These are phyloP conservation scores for Asteroscopus sphinx DNA, from an alignment of 2,888 invertebrate genomes.

Conservation along the genomic window DNA sequence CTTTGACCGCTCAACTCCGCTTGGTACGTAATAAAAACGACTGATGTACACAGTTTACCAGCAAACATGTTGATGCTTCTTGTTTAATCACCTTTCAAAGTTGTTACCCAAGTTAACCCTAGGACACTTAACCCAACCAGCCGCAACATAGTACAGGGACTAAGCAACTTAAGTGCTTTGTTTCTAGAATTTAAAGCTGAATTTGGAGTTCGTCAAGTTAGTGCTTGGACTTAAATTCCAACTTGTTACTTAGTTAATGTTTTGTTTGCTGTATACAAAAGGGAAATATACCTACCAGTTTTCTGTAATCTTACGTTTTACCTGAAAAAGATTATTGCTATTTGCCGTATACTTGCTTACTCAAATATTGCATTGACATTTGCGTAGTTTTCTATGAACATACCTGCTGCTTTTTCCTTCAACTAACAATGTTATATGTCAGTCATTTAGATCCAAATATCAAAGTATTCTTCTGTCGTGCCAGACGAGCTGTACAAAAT, in stretches of 20 bases:
- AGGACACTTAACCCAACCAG: slow-evolving; percentile 52
- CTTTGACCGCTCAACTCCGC: slow-evolving; percentile 37
- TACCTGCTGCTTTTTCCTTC: too few relatives aligned
- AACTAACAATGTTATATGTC: too few relatives aligned
- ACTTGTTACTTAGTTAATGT: slow-evolving; percentile 30
- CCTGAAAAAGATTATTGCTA: too few relatives aligned
- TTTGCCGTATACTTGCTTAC: too few relatives aligned
- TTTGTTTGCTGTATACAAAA: background rate
- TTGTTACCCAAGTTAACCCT: slow-evolving; percentile 46
- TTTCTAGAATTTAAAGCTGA: slow-evolving; percentile 56
- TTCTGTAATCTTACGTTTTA: background rate
- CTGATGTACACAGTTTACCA: slow-evolving; percentile 45
- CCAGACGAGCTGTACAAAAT: too few relatives aligned
- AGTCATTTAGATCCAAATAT: too few relatives aligned
- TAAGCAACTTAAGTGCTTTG: slow-evolving; percentile 54
- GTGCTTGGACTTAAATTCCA: too few relatives aligned
- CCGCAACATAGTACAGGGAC: slow-evolving; percentile 54
- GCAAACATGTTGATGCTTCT: slow-evolving; percentile 56
- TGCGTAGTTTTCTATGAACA: too few relatives aligned
- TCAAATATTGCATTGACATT: too few relatives aligned
- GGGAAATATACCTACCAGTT: background rate
- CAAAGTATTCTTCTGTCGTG: too few relatives aligned
- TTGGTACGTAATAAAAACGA: slow-evolving; percentile 52
- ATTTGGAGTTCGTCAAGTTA: slow-evolving; percentile 55
- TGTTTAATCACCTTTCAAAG: slow-evolving; percentile 61